phyloP scores from a whole-genome alignment of 2,113 vertebrate genomes.

The Mionectes macconnelli region DNA sequence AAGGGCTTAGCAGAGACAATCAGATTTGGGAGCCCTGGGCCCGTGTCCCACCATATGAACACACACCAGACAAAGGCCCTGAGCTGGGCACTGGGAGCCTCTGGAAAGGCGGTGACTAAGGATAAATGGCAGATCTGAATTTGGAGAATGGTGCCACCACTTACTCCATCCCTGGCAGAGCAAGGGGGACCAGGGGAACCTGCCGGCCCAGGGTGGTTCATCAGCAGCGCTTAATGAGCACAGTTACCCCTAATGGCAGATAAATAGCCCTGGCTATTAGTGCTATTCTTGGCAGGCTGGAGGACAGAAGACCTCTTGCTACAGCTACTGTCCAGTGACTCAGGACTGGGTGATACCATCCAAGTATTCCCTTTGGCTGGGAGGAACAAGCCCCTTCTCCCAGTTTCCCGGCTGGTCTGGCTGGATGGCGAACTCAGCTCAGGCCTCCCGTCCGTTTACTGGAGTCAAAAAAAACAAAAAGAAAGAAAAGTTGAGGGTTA shows the following conservation, averaged over 20 bases:
- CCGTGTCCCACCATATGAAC: not conserved
- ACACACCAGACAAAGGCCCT: not conserved
- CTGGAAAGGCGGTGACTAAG: not conserved
- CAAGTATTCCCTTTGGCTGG: not conserved
- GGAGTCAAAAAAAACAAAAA: too few species aligned
- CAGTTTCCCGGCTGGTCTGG: not conserved
- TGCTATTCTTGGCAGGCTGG: not conserved
- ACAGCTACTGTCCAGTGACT: not conserved
- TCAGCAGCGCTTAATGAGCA: not conserved
- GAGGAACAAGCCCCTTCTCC: not conserved
- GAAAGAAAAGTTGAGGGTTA: not conserved
- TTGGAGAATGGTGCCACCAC: not conserved
- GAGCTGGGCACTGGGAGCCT: not conserved
- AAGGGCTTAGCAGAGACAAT: not conserved
- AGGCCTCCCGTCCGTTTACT: not conserved
- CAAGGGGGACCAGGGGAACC: slow-evolving; percentile 11
- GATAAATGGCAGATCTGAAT: not conserved
- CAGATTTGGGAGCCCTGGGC: not conserved
- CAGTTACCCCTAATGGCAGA: not conserved
- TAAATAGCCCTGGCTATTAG: not conserved
- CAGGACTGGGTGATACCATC: not conserved
- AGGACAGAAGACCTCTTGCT: not conserved
- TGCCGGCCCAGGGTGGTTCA: not conserved
- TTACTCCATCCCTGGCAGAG: not conserved
- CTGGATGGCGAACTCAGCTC: not conserved